Base-by-base conservation (phyloP, 2,797 vertebrate genomes). In the Coilia nasus region DNA sequence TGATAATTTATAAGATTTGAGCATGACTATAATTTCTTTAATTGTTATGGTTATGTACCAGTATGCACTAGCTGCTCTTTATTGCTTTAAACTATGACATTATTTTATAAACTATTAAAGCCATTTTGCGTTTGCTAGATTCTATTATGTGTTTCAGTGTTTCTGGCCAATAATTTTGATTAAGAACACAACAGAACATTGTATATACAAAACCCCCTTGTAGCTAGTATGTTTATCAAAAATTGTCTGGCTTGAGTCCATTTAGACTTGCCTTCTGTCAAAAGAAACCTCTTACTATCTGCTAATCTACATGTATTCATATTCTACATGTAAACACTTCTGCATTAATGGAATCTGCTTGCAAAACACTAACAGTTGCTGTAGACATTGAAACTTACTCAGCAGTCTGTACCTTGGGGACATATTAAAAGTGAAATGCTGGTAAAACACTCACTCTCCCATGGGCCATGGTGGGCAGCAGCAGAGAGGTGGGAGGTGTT, bases 391-490 rank as follows among this genome's bases (percentile, higher is more conserved):
- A 78, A 21, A 21, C 35, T 25, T 62, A 6, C 60, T 23, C 23
- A 64, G 23, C 60, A 64, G n/a, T 11, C n/a, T 25, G 60, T 23
- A 64, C 6, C 23, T 64, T 64, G 10, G 60, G 60, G 60, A 64
- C 12, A 25, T 23, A 64, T 64, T 12, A 25, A 9, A 71, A 5
- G 64, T 86, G 81, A 84, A 14, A n/a, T n/a, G 15, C 19, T 59
- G 83, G 23, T 12, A 78, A 67, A 47, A 4, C 41, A 98, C 98
- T 96, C 92, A 99, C 98, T 99, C 98, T 97, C 98, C 98, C 98
- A 99, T 99, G 80, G 97, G 95, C 98, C 98, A 99, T 0, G 97
- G 96, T 0, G 98, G 98, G 91, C 97, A 99, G 92, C 97, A 99
- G 90, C 98, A 99, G 1, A 99, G 93, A 60, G 98, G 98, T 0